Conservation (phyloP, 2,797 vertebrate genomes). For the Cyprinodon diabolis region DNA sequence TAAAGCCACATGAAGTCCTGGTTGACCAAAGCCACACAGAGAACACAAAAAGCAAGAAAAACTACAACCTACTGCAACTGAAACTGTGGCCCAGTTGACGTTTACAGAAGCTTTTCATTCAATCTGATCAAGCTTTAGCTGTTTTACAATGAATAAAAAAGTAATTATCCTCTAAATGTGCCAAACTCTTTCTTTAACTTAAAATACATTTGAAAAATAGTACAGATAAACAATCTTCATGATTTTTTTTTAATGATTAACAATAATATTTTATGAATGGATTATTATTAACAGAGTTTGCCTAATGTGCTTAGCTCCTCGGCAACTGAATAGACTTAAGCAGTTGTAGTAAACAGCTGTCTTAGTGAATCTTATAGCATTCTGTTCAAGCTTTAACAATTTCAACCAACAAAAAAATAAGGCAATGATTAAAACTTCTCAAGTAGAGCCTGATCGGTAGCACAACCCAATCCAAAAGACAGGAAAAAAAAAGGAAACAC, state of each 20-base stretch:
- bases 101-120: not conserved
- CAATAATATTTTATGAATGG: not conserved
- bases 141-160: not conserved
- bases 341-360: not conserved
- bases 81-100: not conserved
- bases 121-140: not conserved
- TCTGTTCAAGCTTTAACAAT: slow-evolving; percentile 19
- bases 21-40: no score
- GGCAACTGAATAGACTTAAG: not conserved
- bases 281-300: not conserved
- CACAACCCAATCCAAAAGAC: slow-evolving; percentile 45
- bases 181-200: not conserved
- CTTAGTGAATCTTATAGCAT: not conserved
- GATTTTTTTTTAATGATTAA: not conserved
- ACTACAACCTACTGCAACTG: no score
- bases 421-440: slow-evolving; percentile 18
- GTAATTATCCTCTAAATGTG: not conserved
- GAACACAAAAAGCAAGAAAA: no score
- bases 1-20: no score
- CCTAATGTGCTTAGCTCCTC: not conserved
- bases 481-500: slow-evolving; percentile 49
- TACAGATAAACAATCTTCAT: not conserved
- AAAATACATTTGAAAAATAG: no score
- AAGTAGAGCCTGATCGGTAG: slow-evolving; percentile 44
- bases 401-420: slow-evolving; percentile 20